Percentiles rank a stretch among this genome's conserved stretches.
phyloP scores from a whole-genome alignment of 2,888 invertebrate species.

The Argyresthia goedartella region DNA sequence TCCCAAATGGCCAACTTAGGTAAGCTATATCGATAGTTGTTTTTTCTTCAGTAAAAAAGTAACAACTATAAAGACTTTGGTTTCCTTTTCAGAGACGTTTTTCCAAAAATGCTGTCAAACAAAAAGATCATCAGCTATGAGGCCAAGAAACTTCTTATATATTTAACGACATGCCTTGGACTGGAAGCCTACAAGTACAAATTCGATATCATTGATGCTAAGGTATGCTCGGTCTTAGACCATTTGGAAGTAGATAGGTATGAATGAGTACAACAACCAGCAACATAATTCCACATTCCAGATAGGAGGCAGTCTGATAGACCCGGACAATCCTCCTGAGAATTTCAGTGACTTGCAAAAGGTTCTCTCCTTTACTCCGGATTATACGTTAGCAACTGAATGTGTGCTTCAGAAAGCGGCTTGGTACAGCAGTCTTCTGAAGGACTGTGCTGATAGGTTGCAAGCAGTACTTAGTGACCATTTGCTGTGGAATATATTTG shows the following conservation, averaged over 20 bases:
- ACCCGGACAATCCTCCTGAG: slow-evolving; percentile 49
- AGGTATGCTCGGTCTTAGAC: slow-evolving; percentile 22
- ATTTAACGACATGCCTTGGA: slow-evolving; percentile 27
- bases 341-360: slow-evolving; percentile 41
- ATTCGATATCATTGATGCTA: slow-evolving; percentile 28
- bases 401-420: slow-evolving; percentile 37
- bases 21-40: neutral
- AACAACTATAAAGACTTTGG: no score
- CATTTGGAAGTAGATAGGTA: no score
- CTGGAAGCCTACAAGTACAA: slow-evolving; percentile 19
- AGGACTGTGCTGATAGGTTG: slow-evolving; percentile 24
- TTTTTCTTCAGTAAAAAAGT: no score
- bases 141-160: slow-evolving; percentile 40
- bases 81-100: slow-evolving; percentile 22
- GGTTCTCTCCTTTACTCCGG: slow-evolving; percentile 24
- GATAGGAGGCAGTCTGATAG: slow-evolving; percentile 51
- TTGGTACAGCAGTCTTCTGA: slow-evolving; percentile 34
- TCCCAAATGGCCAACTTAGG: neutral
- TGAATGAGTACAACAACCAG: neutral
- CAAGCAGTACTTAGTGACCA: slow-evolving; percentile 24
- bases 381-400: slow-evolving; percentile 36
- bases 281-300: slow-evolving; percentile 12
- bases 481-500: slow-evolving; percentile 47
- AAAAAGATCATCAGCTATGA: slow-evolving; percentile 45
- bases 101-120: slow-evolving; percentile 22